These are phyloP conservation scores for Nesogale talazaci DNA, from an alignment of 2,113 vertebrate species.

Conservation along the genomic window DNA sequence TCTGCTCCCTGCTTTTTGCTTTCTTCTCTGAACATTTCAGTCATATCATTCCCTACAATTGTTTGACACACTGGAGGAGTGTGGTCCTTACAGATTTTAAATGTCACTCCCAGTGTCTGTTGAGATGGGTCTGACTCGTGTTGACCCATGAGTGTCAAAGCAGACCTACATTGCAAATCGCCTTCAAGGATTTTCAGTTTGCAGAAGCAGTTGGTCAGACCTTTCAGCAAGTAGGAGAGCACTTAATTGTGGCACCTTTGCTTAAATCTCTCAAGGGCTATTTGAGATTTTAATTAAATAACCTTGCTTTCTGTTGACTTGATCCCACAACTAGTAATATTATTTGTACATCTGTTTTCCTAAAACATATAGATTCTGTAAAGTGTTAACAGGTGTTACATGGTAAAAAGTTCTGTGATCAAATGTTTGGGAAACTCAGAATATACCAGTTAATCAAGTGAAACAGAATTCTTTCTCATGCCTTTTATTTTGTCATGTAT, in stretches of 20 bases:
- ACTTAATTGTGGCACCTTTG: background rate
- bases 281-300: conserved; percentile 35
- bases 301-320: background rate
- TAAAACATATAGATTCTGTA: background rate
- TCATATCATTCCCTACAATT: background rate
- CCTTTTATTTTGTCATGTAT: conserved; percentile 33
- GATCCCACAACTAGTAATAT: conserved; percentile 32
- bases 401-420: background rate
- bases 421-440: conserved; percentile 12
- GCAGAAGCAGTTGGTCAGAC: background rate
- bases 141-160: background rate
- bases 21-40: background rate
- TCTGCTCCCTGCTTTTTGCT: background rate
- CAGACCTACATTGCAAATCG: background rate
- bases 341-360: conserved; percentile 38
- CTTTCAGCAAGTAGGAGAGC: background rate
- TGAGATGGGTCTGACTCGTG: background rate
- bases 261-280: background rate
- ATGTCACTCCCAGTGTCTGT: background rate
- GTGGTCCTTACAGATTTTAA: background rate
- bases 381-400: background rate
- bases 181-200: background rate
- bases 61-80: background rate
- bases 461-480: conserved; percentile 14
- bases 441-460: background rate